These are phyloP conservation scores for Noctua janthe DNA, from an alignment of 2,888 invertebrate genomes.

Conservation along the genomic window DNA sequence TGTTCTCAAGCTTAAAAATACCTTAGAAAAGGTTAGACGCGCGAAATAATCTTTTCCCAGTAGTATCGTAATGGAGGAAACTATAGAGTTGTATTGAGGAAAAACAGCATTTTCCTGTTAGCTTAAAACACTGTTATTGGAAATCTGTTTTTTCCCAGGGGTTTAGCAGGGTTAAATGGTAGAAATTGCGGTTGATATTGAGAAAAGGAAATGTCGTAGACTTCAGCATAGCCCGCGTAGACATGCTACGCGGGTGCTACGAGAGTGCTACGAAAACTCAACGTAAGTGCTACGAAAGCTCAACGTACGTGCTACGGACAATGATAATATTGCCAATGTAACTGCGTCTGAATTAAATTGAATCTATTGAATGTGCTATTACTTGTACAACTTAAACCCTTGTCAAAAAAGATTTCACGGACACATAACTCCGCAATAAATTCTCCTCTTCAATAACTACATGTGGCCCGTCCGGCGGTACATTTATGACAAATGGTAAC, in stretches of 20 bases:
- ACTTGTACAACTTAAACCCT: not conserved
- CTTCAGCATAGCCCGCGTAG: slow-evolving; percentile 3
- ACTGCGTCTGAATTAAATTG: not conserved
- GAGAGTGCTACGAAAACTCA: slow-evolving; percentile 12
- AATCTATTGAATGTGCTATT: not conserved
- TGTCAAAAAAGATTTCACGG: slow-evolving; percentile 13
- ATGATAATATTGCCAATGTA: not conserved
- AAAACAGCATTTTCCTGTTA: slow-evolving; percentile 32
- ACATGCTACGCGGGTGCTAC: slow-evolving; percentile 23
- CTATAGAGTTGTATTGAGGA: not conserved
- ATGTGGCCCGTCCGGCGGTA: slow-evolving; percentile 9
- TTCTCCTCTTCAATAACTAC: slow-evolving; percentile 34
- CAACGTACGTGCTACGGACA: not conserved
- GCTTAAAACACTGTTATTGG: slow-evolving; percentile 12
- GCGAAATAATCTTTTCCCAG: slow-evolving; percentile 16
- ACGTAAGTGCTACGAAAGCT: slow-evolving; percentile 1
- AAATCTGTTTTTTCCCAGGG: slow-evolving; percentile 2
- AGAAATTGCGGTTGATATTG: not conserved
- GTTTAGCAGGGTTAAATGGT: not conserved
- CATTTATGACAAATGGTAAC: slow-evolving; percentile 48
- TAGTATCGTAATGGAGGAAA: slow-evolving; percentile 11
- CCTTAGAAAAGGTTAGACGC: slow-evolving; percentile 2
- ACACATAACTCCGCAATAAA: slow-evolving; percentile 21
- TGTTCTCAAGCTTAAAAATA: not conserved
- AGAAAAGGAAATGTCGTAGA: slow-evolving; percentile 7